Conservation (phyloP, 2,888 invertebrate genomes). For the Torymus auratus region DNA sequence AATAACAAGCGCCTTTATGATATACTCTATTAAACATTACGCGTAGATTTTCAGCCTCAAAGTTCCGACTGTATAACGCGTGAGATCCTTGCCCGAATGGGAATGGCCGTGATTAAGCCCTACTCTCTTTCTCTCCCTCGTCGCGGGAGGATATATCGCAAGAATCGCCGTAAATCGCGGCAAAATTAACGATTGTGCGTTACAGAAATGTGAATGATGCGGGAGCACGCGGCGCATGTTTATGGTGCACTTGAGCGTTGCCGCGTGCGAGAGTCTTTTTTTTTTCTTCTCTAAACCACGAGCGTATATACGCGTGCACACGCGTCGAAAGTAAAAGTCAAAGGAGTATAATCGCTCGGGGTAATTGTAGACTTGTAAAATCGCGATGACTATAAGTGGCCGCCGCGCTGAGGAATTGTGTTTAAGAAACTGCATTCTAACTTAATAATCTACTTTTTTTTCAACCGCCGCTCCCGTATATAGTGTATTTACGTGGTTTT, state of each 20-base stretch:
- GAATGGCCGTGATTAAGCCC: slow-evolving; percentile 2
- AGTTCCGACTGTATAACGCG: too few relatives aligned
- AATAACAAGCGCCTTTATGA: too few relatives aligned
- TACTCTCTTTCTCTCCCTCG: too few relatives aligned
- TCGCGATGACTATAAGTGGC: not conserved
- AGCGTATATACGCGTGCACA: too few relatives aligned
- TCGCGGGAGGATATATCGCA: too few relatives aligned
- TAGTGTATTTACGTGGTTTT: too few relatives aligned
- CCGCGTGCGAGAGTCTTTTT: not conserved
- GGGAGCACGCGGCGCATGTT: slow-evolving; percentile 21
- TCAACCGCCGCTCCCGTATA: too few relatives aligned
- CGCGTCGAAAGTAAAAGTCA: slow-evolving; percentile 29
- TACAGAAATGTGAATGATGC: slow-evolving; percentile 30
- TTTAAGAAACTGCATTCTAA: slow-evolving; percentile 3
- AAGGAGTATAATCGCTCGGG: not conserved
- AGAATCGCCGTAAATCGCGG: slow-evolving; percentile 39
- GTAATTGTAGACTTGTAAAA: slow-evolving; percentile 15
- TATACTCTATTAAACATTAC: too few relatives aligned
- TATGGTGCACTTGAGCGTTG: slow-evolving; percentile 21
- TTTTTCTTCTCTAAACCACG: not conserved
- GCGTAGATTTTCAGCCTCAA: too few relatives aligned
- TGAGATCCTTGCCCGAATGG: not conserved
- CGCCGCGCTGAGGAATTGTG: not conserved
- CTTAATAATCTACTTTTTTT: slow-evolving; percentile 5
- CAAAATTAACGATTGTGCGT: slow-evolving; percentile 55